phyloP scores from a whole-genome alignment of 2,888 invertebrate genomes.

The Drosophila mimica region DNA sequence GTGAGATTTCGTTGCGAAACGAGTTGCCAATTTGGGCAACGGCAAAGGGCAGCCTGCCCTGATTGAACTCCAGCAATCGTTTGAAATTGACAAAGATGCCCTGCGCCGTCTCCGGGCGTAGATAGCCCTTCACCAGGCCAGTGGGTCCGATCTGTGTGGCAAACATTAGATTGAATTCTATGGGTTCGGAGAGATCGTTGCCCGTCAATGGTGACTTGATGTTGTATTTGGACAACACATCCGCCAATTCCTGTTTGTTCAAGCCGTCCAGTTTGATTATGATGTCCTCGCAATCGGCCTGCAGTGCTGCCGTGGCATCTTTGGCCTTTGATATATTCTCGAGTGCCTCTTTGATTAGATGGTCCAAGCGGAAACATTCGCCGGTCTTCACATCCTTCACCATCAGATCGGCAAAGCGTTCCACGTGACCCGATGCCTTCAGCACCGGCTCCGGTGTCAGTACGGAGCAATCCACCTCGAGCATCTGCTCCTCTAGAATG shows the following conservation, averaged over 20 bases:
- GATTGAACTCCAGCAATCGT: conserved; percentile 97
- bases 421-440: conserved; percentile 99
- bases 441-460: conserved; percentile 98
- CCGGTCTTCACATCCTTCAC: conserved; percentile 98
- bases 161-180: conserved; percentile 99
- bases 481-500: conserved; percentile 98
- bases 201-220: conserved; percentile 98
- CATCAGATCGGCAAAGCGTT: conserved; percentile 99
- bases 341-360: conserved; percentile 97
- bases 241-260: conserved; percentile 95
- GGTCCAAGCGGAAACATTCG: conserved; percentile 98
- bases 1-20: conserved; percentile 99
- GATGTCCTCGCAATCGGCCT: conserved; percentile 82
- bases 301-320: conserved; percentile 89
- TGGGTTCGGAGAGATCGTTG: conserved; percentile 97
- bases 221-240: conserved; percentile 92
- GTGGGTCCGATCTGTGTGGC: conserved; percentile 98
- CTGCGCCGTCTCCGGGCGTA: conserved; percentile 99
- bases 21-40: conserved; percentile 99
- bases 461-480: conserved; percentile 99
- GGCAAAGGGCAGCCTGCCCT: conserved; percentile 97
- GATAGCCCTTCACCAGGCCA: conserved; percentile 95
- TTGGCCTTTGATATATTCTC: conserved; percentile 95
- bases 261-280: conserved; percentile 92
- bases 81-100: conserved; percentile 99